A percentile compares a stretch with the other conserved stretches of the same genome.
Conservation (phyloP, 2,888 invertebrate genomes). For the Mellilla xanthometata region DNA sequence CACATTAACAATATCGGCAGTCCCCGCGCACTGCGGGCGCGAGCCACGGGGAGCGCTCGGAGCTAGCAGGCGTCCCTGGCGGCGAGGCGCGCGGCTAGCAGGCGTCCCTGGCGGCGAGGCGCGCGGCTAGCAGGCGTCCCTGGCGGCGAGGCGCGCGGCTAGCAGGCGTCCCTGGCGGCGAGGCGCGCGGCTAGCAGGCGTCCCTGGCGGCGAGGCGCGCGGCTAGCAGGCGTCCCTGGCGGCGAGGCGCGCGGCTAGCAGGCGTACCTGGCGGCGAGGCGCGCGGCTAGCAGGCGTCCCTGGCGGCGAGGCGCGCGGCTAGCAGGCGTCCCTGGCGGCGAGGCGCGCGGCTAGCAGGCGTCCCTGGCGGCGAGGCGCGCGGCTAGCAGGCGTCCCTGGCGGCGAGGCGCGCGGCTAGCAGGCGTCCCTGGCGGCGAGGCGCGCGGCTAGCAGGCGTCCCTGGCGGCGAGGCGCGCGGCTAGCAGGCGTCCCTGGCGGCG, state of each 20-base stretch:
- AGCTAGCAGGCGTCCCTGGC: too few relatives aligned
- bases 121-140: too few relatives aligned
- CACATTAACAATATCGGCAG: slow-evolving; percentile 32
- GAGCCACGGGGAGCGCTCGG: too few relatives aligned
- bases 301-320: slow-evolving; percentile 79
- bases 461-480: slow-evolving; percentile 86
- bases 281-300: slow-evolving; percentile 1
- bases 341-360: too few relatives aligned
- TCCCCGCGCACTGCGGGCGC: too few relatives aligned
- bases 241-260: not conserved
- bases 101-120: too few relatives aligned
- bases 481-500: too few relatives aligned
- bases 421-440: slow-evolving; percentile 57
- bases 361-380: not conserved
- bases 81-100: too few relatives aligned
- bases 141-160: too few relatives aligned
- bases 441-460: slow-evolving; percentile 90
- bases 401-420: not conserved
- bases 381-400: too few relatives aligned
- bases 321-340: slow-evolving; percentile 90
- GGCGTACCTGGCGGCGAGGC: too few relatives aligned
- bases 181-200: not conserved
- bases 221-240: too few relatives aligned
- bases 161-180: not conserved
- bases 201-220: not conserved